phyloP scores from a whole-genome alignment of 2,888 invertebrate species.

The Archaeoteleia sp. region DNA sequence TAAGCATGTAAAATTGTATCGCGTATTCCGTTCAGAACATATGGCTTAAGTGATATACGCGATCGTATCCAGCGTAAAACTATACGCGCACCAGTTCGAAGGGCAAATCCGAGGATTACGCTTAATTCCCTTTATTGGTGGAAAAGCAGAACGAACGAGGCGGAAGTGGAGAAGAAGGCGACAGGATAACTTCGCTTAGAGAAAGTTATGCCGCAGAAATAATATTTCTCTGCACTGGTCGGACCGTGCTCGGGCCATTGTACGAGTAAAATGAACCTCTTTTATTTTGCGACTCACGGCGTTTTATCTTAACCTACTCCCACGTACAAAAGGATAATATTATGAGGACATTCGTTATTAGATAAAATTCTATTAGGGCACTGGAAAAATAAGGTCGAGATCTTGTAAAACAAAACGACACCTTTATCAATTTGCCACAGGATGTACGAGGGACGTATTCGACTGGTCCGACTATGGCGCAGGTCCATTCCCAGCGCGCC shows the following conservation, averaged over 20 bases:
- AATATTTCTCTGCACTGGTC: slow-evolving; percentile 21
- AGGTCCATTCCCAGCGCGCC: too few relatives aligned
- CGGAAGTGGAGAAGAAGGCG: slow-evolving; percentile 31
- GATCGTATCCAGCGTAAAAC: slow-evolving; percentile 29
- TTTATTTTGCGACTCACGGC: background rate
- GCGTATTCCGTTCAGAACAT: slow-evolving; percentile 17
- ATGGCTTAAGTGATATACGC: slow-evolving; percentile 39
- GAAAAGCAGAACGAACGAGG: slow-evolving; percentile 43
- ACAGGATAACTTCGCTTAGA: slow-evolving; percentile 22
- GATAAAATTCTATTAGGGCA: too few relatives aligned
- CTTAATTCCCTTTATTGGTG: slow-evolving; percentile 48
- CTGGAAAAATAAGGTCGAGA: too few relatives aligned
- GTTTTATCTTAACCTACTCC: slow-evolving; percentile 14
- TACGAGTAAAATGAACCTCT: slow-evolving; percentile 13
- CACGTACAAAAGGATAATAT: background rate
- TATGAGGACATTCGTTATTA: too few relatives aligned
- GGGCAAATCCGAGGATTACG: slow-evolving; percentile 36
- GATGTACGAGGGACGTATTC: too few relatives aligned
- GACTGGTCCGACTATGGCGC: too few relatives aligned
- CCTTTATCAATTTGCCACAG: too few relatives aligned
- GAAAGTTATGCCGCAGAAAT: slow-evolving; percentile 33
- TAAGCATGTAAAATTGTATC: too few relatives aligned
- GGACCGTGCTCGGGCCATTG: slow-evolving; percentile 13
- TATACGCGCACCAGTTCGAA: slow-evolving; percentile 31
- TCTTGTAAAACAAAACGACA: too few relatives aligned